Percentiles rank a stretch among this genome's conserved stretches.
These are phyloP conservation scores for Dendropsophus ebraccatus DNA, from an alignment of 2,113 vertebrate species.

Conservation along the genomic window DNA sequence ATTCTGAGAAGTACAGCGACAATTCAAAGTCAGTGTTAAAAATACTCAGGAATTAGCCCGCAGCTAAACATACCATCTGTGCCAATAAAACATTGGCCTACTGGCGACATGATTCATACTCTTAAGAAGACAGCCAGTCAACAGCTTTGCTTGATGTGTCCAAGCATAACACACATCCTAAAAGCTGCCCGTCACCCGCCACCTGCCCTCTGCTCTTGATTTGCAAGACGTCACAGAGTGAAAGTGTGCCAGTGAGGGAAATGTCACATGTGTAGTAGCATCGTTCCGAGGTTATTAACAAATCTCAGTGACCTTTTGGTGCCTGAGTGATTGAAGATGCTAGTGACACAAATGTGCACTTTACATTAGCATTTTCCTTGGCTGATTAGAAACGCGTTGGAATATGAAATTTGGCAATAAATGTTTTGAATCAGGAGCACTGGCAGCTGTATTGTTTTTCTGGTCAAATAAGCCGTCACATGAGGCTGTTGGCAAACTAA, in stretches of 20 bases:
- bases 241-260: constrained; percentile 16
- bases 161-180: constrained; percentile 32
- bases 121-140: constrained; percentile 52
- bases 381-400: constrained; percentile 41
- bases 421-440: neutral
- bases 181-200: constrained; percentile 24
- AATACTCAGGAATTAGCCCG: constrained; percentile 55
- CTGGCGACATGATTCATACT: constrained; percentile 56
- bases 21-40: constrained; percentile 59
- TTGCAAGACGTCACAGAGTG: neutral
- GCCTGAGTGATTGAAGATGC: constrained; percentile 55
- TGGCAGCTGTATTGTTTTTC: neutral
- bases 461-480: neutral
- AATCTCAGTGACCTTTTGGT: constrained; percentile 60
- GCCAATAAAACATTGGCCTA: constrained; percentile 57
- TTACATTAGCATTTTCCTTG: constrained; percentile 41
- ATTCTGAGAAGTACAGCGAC: constrained; percentile 46
- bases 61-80: constrained; percentile 59
- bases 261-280: constrained; percentile 51
- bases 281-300: constrained; percentile 61
- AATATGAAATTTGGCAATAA: neutral
- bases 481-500: neutral
- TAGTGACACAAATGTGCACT: constrained; percentile 15
- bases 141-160: constrained; percentile 47
- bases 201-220: constrained; percentile 15